Base-by-base conservation (phyloP, 1,140 invertebrate species). In the Asobara japonica region DNA sequence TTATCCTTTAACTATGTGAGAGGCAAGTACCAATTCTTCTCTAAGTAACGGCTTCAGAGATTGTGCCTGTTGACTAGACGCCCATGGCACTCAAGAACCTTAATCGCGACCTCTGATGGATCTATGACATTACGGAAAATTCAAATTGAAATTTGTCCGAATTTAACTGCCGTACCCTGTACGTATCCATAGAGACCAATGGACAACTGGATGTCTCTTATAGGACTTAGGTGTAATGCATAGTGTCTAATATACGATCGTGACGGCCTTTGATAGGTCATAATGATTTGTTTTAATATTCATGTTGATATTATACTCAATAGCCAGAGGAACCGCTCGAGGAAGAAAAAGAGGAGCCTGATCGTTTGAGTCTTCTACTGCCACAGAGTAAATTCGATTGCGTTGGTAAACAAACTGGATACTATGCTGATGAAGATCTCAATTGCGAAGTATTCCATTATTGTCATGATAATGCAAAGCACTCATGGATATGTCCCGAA, bases 381-480 rank as follows among this genome's bases (percentile, higher is more conserved):
- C 92, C 93, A 56, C 92, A 95, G 79, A 96, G 94, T 65, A 94
- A 94, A 82, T 97, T 97, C 84, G 89, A 91, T 79, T 97, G 95
- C 82, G 88, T 89, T 31, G 90, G 90, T 74, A 94, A 92, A 77
- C 93, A 94, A 78, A 95, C 94, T 18, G 95, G 96, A 16, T 97
- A 97, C 87, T 97, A 97, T 81, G 96, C 96, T 20, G 95, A 97
- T 80, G 94, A 96, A 77, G 93, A 93, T 62, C 90, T 97, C 22
- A 91, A 93, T 78, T 97, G 96, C 80, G 95, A 97, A 84, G 94
- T 97, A 0, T 97, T 97, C 91, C 96, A 97, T 83, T 97, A 97
- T 84, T 97, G 96, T 82, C 94, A 96, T 79, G 95, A 96, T 71
- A 94, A 92, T 74, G 94, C 94, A 11, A 94, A 93, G 78, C 95